These are phyloP conservation scores for Vanessa tameamea DNA, from an alignment of 1,140 invertebrate genomes.

Conservation along the genomic window DNA sequence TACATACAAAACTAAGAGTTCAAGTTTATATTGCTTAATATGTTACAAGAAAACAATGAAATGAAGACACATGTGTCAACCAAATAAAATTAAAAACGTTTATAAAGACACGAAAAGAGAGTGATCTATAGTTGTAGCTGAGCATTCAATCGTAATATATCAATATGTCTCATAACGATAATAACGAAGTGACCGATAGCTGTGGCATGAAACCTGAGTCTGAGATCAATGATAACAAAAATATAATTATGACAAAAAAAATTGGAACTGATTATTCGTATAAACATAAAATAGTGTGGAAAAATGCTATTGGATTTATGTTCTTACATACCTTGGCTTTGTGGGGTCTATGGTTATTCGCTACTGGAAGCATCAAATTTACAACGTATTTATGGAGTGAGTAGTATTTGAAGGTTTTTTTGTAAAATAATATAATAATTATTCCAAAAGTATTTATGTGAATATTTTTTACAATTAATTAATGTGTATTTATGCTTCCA, in stretches of 20 bases:
- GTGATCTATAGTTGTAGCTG: not conserved
- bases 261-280: slow-evolving; percentile 79
- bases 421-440: not conserved
- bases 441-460: not conserved
- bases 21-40: slow-evolving; percentile 34
- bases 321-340: slow-evolving; percentile 72
- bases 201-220: not conserved
- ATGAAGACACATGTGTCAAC: slow-evolving; percentile 15
- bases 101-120: not conserved
- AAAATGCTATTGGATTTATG: slow-evolving; percentile 78
- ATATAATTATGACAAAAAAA: slow-evolving; percentile 32
- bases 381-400: slow-evolving; percentile 68
- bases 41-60: slow-evolving; percentile 29
- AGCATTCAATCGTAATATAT: not conserved
- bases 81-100: slow-evolving; percentile 7
- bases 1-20: slow-evolving; percentile 37
- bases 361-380: slow-evolving; percentile 48
- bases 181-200: slow-evolving; percentile 8
- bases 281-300: slow-evolving; percentile 80
- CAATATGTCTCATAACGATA: not conserved
- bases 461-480: not conserved
- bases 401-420: slow-evolving; percentile 27
- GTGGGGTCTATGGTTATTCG: slow-evolving; percentile 59
- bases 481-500: slow-evolving; percentile 44
- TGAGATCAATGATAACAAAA: not conserved